Base-by-base conservation (phyloP, 2,797 vertebrate species). In the Aphelocoma californica region DNA sequence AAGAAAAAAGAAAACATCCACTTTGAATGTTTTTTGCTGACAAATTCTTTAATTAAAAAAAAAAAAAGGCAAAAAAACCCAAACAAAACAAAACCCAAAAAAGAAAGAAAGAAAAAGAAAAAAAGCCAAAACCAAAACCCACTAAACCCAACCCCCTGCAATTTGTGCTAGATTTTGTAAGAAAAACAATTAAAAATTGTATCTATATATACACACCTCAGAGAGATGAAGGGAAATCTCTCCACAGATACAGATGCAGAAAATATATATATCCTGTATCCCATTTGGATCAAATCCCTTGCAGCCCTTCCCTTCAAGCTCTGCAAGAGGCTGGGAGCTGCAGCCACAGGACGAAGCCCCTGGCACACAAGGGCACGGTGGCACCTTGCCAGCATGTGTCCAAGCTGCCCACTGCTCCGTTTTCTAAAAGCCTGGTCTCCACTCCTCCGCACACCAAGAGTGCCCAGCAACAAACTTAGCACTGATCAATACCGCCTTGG, bases 361-460 rank as follows among this genome's bases (percentile, higher is more conserved):
- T 0, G 2, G 72, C 24, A 42, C 26, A 7, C 4, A 4, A 19
- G 45, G 48, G 25, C 85, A 50, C 0, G 0, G 1, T 2, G 0
- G 31, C 58, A 54, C 40, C n/a, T 20, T 8, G 15, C 32, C 72
- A 78, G 48, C 6, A 2, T 14, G 5, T 18, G 48, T 86, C 42
- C 40, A 3, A 44, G 34, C 6, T 77, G 67, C 56, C 79, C 21
- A 0, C 23, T 66, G 60, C 48, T 32, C 58, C 6, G 0, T 66
- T 8, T 16, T 42, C 80, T 12, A 32, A 38, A 53, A 88, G 23
- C 42, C 66, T 58, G 50, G 3, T 69, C 83, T 44, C 32, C 20
- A 7, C 42, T 94, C 45, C 48, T 88, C 57, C 47, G 4, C n/a
- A 7, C 58, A 42, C 31, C n/a, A 2, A 75, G 66, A 75, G 31